These are phyloP conservation scores for Stictocephala bisonia DNA, from an alignment of 2,888 invertebrate species.

Conservation along the genomic window DNA sequence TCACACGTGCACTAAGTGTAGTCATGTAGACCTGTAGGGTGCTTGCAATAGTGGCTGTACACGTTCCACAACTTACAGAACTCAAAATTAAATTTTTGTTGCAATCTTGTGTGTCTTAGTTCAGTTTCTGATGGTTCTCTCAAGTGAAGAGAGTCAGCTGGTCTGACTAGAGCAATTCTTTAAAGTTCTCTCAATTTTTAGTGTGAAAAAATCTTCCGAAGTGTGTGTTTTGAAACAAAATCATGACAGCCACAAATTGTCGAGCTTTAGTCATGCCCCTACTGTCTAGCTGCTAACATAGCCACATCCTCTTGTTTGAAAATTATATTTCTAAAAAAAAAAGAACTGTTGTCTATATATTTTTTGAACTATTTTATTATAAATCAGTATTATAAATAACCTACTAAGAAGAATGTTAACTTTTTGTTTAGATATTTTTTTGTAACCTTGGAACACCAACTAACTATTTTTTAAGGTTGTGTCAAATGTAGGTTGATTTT, in stretches of 20 bases:
- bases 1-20: conserved; percentile 38
- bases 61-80: conserved; percentile 5
- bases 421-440: conserved; percentile 42
- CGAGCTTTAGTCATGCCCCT: conserved; percentile 24
- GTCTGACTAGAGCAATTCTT: background rate
- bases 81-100: conserved; percentile 13
- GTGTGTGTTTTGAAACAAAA: background rate
- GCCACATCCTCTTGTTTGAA: conserved; percentile 26
- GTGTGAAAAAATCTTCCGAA: background rate
- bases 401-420: conserved; percentile 44
- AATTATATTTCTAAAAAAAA: conserved; percentile 38
- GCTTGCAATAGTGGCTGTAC: conserved; percentile 32
- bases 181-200: background rate
- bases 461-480: conserved; percentile 48
- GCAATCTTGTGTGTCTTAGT: conserved; percentile 18
- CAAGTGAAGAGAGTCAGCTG: background rate
- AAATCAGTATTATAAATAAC: conserved; percentile 46
- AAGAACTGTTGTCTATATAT: conserved; percentile 48
- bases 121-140: background rate
- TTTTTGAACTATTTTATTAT: conserved; percentile 48
- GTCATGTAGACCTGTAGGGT: conserved; percentile 21
- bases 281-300: conserved; percentile 32
- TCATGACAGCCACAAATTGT: conserved; percentile 24
- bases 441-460: conserved; percentile 45
- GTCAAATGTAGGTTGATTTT: conserved; percentile 41